Evolutionary conservation across 2,797 vertebrate genomes (phyloP).

Genomic region (Margarornis squamiger): DNA sequence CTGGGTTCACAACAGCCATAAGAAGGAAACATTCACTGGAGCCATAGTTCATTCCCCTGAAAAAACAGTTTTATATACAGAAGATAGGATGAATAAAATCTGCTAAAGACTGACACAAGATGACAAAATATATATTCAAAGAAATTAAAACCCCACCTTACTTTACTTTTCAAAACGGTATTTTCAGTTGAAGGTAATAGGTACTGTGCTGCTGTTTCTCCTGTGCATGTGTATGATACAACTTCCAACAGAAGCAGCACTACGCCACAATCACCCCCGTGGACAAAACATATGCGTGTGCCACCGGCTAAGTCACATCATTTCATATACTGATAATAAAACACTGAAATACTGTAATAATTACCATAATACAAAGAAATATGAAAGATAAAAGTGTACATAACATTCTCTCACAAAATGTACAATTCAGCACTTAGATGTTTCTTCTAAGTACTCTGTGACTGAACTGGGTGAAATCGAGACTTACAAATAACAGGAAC

Average conservation of each 20-base stretch:
- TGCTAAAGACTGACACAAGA: background rate
- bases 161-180: background rate
- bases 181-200: background rate
- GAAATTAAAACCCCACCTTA: background rate
- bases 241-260: background rate
- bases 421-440: background rate
- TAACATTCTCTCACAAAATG: background rate
- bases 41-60: background rate
- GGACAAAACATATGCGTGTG: background rate
- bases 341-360: background rate
- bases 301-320: background rate
- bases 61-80: background rate
- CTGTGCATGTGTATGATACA: rapidly evolving
- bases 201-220: background rate
- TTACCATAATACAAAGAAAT: background rate
- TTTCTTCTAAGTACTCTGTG: background rate
- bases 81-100: background rate
- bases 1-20: background rate
- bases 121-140: background rate
- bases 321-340: background rate
- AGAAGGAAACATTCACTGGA: background rate
- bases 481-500: slow-evolving; percentile 13
- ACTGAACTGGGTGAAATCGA: background rate
- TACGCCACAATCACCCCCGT: rapidly evolving
- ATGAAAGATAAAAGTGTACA: background rate